phyloP scores from a whole-genome alignment of 2,888 invertebrate species.

The Notodonta ziczac region DNA sequence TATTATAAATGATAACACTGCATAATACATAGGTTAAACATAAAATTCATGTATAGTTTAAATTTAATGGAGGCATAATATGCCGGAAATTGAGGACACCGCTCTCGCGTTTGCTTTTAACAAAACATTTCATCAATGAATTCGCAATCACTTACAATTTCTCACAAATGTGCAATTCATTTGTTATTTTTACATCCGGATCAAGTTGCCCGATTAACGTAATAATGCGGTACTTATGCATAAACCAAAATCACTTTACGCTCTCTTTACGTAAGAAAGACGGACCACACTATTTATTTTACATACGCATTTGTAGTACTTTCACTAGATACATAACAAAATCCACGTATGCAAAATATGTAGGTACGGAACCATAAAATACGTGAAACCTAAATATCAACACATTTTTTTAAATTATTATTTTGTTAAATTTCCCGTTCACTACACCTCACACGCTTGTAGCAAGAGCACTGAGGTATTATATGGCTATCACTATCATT shows the following conservation, averaged over 20 bases:
- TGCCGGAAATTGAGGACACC: no score
- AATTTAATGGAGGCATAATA: no score
- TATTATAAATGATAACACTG: no score
- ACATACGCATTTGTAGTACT: conserved; percentile 24
- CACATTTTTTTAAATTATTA: conserved; percentile 12
- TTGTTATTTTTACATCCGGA: conserved; percentile 8
- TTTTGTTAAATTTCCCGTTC: conserved; percentile 9
- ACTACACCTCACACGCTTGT: conserved; percentile 28
- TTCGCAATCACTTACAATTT: conserved; percentile 3
- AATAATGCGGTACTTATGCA: conserved; percentile 22
- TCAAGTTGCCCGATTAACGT: conserved; percentile 24
- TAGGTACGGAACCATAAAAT: background rate
- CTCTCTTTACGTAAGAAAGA: conserved; percentile 27
- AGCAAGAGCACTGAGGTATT: conserved; percentile 35
- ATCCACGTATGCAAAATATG: conserved; percentile 5
- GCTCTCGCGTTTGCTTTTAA: no score
- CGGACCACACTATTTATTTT: conserved; percentile 19
- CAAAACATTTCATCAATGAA: no score
- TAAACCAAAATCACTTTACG: conserved; percentile 9
- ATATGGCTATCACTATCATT: conserved; percentile 40
- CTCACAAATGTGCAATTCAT: background rate
- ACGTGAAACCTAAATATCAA: conserved; percentile 29
- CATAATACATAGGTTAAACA: no score
- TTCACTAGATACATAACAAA: conserved; percentile 24
- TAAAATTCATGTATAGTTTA: no score